phyloP scores from a whole-genome alignment of 2,113 vertebrate species.

The Ailuropoda melanoleuca region DNA sequence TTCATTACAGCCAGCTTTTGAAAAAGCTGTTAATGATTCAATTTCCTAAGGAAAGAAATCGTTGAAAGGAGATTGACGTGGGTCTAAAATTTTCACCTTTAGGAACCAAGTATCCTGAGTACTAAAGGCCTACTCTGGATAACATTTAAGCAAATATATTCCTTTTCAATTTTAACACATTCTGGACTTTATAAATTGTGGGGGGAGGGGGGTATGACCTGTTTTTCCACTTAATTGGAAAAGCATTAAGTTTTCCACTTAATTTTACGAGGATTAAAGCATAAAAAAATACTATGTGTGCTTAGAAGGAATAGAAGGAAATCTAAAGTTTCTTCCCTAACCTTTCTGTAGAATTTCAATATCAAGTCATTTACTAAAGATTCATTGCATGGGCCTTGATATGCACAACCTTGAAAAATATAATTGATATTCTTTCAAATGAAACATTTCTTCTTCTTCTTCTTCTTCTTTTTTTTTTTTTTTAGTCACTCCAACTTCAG shows the following conservation, averaged over 20 bases:
- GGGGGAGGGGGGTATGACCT: background rate
- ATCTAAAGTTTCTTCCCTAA: background rate
- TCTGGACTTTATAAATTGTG: background rate
- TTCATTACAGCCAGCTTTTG: conserved; percentile 49
- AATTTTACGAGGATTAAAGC: background rate
- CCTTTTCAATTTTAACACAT: background rate
- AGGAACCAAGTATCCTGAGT: background rate
- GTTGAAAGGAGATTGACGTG: conserved; percentile 30
- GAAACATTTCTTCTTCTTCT: background rate
- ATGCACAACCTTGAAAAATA: background rate
- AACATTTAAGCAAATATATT: background rate
- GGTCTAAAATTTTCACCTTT: background rate
- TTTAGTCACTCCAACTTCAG: background rate
- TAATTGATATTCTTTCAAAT: background rate
- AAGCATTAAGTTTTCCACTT: background rate
- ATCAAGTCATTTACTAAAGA: background rate
- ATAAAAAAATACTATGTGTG: background rate
- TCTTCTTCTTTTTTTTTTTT: background rate
- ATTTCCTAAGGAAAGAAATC: conserved; percentile 37
- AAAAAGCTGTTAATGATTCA: conserved; percentile 40
- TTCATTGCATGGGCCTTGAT: background rate
- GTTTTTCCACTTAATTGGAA: background rate
- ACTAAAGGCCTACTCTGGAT: background rate
- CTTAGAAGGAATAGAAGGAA: background rate
- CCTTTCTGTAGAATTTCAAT: background rate